phyloP scores from a whole-genome alignment of 2,797 vertebrate genomes.

The Xiphophorus birchmanni region DNA sequence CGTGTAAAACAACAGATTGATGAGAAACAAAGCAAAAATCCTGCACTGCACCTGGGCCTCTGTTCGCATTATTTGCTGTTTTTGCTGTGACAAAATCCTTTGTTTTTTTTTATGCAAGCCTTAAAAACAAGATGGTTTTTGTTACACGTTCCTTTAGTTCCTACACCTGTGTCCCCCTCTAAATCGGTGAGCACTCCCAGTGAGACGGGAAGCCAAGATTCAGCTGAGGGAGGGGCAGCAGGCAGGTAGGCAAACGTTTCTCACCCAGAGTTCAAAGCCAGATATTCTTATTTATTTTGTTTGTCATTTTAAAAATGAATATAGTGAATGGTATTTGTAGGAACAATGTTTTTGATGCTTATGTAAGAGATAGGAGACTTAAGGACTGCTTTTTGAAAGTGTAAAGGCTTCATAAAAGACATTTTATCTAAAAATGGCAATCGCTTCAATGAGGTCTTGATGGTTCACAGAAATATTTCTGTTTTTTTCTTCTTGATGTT shows the following conservation, averaged over 20 bases:
- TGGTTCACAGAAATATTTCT: neutral
- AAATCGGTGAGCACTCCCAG: conserved; percentile 98
- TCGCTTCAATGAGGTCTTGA: conserved; percentile 24
- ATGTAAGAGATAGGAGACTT: neutral
- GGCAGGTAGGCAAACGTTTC: conserved; percentile 84
- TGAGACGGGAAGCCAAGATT: conserved; percentile 98
- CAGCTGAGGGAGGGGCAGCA: conserved; percentile 89
- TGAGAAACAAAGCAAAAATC: conserved; percentile 63
- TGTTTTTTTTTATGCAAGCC: conserved; percentile 86
- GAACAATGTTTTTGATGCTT: neutral
- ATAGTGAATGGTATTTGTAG: neutral
- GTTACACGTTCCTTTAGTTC: conserved; percentile 96
- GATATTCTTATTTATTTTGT: neutral
- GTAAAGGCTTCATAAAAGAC: neutral
- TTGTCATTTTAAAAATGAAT: neutral
- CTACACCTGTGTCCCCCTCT: conserved; percentile 96
- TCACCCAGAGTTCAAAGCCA: neutral
- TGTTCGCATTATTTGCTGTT: conserved; percentile 48
- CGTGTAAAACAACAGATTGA: conserved; percentile 19
- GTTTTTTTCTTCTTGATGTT: conserved; percentile 53
- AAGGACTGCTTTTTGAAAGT: neutral
- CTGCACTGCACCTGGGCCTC: conserved; percentile 80
- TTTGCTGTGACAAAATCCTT: conserved; percentile 57
- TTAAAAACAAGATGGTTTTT: conserved; percentile 91
- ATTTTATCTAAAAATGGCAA: neutral